These are phyloP conservation scores for Rhamnusium bicolor DNA, from an alignment of 2,888 invertebrate genomes.

Conservation along the genomic window DNA sequence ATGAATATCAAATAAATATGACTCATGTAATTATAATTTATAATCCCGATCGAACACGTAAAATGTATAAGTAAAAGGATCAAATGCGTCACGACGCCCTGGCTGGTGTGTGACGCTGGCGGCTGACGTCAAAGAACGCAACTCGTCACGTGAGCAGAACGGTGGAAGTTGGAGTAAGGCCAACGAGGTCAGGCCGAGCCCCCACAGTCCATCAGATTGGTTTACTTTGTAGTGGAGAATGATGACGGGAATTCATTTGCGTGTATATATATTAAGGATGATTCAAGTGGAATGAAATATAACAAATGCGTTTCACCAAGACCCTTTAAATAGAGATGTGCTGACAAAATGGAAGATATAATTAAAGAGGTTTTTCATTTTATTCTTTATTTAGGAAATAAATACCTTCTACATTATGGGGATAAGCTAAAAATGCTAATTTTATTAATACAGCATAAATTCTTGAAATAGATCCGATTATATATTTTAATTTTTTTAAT, in stretches of 20 bases:
- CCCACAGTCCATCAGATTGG: conserved; percentile 31
- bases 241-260: neutral
- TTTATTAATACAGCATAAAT: too few species aligned
- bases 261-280: neutral
- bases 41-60: conserved; percentile 26
- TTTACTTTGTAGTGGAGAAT: conserved; percentile 24
- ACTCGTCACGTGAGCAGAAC: neutral
- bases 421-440: too few species aligned
- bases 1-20: conserved; percentile 13
- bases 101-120: conserved; percentile 19
- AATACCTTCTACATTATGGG: too few species aligned
- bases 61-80: conserved; percentile 27
- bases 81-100: conserved; percentile 30
- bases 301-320: neutral
- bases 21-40: conserved; percentile 23
- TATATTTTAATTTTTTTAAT: too few species aligned
- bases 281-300: neutral
- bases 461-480: too few species aligned
- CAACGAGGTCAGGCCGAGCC: conserved; percentile 48
- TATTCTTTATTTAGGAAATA: too few species aligned
- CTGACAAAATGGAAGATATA: neutral
- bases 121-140: conserved; percentile 27
- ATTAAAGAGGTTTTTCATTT: neutral
- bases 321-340: neutral
- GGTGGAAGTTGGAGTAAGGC: conserved; percentile 3